Evolutionary conservation across 2,888 invertebrate genomes (phyloP), one percentile per base, ranked within the genome.

Genomic region (Melipona beecheii): DNA sequence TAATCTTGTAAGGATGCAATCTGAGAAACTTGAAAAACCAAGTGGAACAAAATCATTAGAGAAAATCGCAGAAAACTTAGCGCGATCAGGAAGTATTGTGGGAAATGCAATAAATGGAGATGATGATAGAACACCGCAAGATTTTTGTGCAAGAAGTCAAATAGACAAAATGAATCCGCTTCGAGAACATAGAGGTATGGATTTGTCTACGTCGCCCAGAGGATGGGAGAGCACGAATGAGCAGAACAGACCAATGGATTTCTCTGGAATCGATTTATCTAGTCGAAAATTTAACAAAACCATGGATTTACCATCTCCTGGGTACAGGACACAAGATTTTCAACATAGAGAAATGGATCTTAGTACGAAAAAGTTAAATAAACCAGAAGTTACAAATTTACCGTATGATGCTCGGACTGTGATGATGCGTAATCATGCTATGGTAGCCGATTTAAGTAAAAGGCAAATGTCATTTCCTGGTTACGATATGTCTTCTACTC

Each of bases 21-120:
- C 93, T 0, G 94, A 94, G 69, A 94, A 94, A 76, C 80, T 93
- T 11, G 93, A 93, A 21, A 93, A 92, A 9, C 91, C 92, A 3
- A 87, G 81, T 0, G 85, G 87, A 21, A 36, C 86, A 17, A 94
- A 93, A 72, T 91, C 93, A 4, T 81, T 94, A 27, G 94, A 94
- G n/a, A 94, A 94, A 73, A 94, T 94, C 50, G 94, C 94, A 0
- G 93, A 94, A 74, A 94, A 93, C 75, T 80, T 94, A 54, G 94
- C 94, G 0, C 93, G 94, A 54, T 87, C 93, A 1, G 92, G 93
- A 27, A 91, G 92, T 60, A 88, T 89, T 0, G 73, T 89, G 31
- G 87, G 89, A 74, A 71, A 65, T 72, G 49, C 72, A 21, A 71
- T 78, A 50, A 92, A 90, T 64, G 92, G 90, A 11, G 93, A 92